Evolutionary conservation across 2,113 vertebrate genomes (phyloP), one percentile per base, ranked within the genome.

Genomic region (Lycaon pictus): DNA sequence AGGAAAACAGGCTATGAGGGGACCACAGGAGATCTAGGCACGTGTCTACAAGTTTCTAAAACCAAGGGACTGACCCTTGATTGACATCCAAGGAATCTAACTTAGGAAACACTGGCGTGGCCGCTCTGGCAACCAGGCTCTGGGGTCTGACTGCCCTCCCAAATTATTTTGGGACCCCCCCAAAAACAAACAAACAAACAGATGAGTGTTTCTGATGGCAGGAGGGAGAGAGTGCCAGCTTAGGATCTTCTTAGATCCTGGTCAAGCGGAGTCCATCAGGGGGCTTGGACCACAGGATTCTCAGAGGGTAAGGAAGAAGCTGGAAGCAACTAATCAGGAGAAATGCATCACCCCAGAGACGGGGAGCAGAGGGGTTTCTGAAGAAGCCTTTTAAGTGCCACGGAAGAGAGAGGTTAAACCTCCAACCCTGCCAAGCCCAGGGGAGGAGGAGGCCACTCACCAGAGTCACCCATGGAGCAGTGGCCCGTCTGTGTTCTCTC

Each of bases 11-110:
- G 25, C 29, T 60, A 53, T 2, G 3, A 7, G 16, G 20, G n/a
- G 35, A 48, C 19, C 3, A 1, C 0, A 11, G 5, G 12, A 32
- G 20, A n/a, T 15, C 51, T 4, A 17, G 53, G 20, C 13, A 2
- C 11, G 27, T n/a, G 63, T 92, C 35, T 17, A 5, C 35, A 32
- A 9, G 10, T 72, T 72, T n/a, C 90, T 35, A 55, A 51, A 60
- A 35, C 55, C 10, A 7, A 51, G 3, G 27, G 27, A 16, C 79
- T 25, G 9, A 22, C 5, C 2, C 29, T 55, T 0, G 9, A 25
- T 19, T 5, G 32, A 20, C 53, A 19, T 13, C 9, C 27, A n/a
- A 56, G n/a, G 17, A 7, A 37, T 27, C 65, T 71, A 19, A 51
- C 25, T 27, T 27, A 37, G 85, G n/a, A 56, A 55, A 56, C 22